These are phyloP conservation scores for Rhagonycha fulva DNA, from an alignment of 2,888 invertebrate genomes.

Conservation along the genomic window DNA sequence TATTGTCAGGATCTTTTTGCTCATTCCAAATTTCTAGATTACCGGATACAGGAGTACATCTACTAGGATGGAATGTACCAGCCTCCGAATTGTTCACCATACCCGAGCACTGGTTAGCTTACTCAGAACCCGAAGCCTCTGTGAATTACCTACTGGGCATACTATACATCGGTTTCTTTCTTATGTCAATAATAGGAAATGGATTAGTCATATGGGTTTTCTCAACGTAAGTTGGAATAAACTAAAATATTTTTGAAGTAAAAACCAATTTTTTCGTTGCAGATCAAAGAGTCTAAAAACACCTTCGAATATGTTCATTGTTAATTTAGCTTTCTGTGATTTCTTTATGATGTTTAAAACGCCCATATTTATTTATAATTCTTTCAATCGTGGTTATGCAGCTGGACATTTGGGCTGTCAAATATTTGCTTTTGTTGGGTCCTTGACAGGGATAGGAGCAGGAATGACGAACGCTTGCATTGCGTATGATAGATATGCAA, in stretches of 20 bases:
- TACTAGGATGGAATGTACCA: conserved; percentile 78
- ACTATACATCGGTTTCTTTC: conserved; percentile 75
- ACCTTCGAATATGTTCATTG: conserved; percentile 83
- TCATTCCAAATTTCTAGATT: conserved; percentile 7
- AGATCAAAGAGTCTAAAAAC: conserved; percentile 75
- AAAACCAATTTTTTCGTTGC: conserved; percentile 30
- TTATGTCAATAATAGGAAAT: conserved; percentile 76
- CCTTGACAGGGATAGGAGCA: conserved; percentile 80
- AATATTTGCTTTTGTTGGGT: conserved; percentile 75
- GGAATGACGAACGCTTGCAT: conserved; percentile 83
- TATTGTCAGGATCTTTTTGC: too few species aligned
- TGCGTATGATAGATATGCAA: conserved; percentile 79
- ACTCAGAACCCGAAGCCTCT: conserved; percentile 79
- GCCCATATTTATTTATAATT: conserved; percentile 85
- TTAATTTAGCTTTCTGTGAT: conserved; percentile 82
- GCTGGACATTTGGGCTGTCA: conserved; percentile 76
- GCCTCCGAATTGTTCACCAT: conserved; percentile 76
- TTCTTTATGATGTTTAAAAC: conserved; percentile 88
- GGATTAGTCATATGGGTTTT: conserved; percentile 87
- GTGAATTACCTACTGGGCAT: conserved; percentile 80
- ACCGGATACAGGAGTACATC: conserved; percentile 45
- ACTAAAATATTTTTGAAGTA: neutral
- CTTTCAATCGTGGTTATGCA: conserved; percentile 77
- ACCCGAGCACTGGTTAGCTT: conserved; percentile 81
- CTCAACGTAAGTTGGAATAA: conserved; percentile 65